Base-by-base conservation (phyloP, 2,113 vertebrate genomes). In the Tetrax tetrax region DNA sequence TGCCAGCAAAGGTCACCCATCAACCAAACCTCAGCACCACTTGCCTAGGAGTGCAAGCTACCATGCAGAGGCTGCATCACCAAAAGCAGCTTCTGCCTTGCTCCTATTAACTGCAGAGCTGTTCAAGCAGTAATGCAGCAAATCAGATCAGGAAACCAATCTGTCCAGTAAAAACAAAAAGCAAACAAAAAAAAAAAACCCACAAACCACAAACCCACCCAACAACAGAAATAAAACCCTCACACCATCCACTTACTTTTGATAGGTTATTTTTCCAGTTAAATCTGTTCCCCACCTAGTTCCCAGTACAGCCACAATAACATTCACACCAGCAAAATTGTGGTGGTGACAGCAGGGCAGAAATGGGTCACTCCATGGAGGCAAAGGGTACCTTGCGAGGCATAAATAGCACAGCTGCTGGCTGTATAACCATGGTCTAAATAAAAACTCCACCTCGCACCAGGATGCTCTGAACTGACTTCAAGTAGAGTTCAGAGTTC, bases 401-500 rank as follows among this genome's bases (percentile, higher is more conserved):
- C 38, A 90, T 22, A 65, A 83, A 89, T 13, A 95, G 64, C 43
- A 89, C 51, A 89, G 94, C 60, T 84, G 60, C 38, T 47, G 18
- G 35, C 45, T 51, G 16, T 29, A 35, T 25, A 89, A 38, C 83
- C n/a, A 16, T 0, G 4, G 35, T 12, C 91, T 75, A 86, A 95
- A 91, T 56, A 92, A 75, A 92, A 84, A 61, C 75, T 77, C 24
- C 63, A 78, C 57, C 37, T 87, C 29, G 0, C 69, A 90, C 33
- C 27, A 79, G 72, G 80, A 87, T 83, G 90, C 79, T 90, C 83
- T 89, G 63, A 97, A 81, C 35, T 24, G 18, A 83, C 57, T 79
- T 86, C 48, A 83, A 1, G 27, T 35, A 45, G 21, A 91, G 53
- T 38, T 90, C 60, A 76, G 61, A 78, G 47, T 18, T 68, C 81